Percentiles rank a stretch among this genome's conserved stretches.
Evolutionary conservation across 2,797 vertebrate genomes (phyloP).

Genomic region (Cossypha heuglini): DNA sequence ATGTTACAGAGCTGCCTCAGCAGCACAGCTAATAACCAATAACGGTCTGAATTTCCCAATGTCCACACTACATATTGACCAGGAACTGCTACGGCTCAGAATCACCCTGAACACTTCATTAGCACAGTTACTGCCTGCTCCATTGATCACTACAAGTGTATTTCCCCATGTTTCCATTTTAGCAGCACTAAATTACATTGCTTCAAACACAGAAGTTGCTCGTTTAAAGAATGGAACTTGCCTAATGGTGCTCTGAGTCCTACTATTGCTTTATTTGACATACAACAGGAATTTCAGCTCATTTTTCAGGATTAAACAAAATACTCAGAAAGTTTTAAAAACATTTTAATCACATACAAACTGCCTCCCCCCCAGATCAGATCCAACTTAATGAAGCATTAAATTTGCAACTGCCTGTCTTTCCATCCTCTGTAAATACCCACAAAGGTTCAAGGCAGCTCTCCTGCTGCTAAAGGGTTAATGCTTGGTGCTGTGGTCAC

Average conservation of each 20-base stretch:
- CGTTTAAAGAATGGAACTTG: neutral
- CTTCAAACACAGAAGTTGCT: neutral
- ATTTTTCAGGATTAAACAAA: neutral
- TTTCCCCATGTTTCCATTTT: neutral
- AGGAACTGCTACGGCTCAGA: neutral
- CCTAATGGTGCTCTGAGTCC: neutral
- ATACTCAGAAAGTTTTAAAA: neutral
- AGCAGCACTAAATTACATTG: neutral
- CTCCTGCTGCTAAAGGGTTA: constrained; percentile 61
- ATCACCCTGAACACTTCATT: neutral
- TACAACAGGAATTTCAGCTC: neutral
- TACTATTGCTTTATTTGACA: neutral
- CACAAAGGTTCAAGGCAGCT: neutral
- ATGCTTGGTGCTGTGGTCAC: constrained; percentile 46
- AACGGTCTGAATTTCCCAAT: neutral
- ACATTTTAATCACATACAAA: neutral
- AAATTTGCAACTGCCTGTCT: neutral
- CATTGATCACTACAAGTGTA: neutral
- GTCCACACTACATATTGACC: neutral
- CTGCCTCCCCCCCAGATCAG: neutral
- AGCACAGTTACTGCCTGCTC: neutral
- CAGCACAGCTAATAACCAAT: neutral
- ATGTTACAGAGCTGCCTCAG: neutral
- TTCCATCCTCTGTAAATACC: neutral
- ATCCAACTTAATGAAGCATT: neutral